Evolutionary conservation across 1,140 invertebrate genomes (phyloP).

Genomic region (Drosophila elegans): DNA sequence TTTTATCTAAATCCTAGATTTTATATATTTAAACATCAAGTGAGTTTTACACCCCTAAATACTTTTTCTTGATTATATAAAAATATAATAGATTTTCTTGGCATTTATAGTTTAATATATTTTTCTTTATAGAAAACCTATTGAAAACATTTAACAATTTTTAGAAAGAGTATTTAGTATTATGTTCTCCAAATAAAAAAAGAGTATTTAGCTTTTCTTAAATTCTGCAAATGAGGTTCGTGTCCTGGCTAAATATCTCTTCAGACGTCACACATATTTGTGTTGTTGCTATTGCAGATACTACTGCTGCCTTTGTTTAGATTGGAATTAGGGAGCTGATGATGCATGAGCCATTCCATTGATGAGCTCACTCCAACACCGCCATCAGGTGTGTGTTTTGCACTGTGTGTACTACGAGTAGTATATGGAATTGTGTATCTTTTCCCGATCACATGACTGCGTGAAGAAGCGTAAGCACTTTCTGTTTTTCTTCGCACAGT

Average conservation of each 20-base stretch:
- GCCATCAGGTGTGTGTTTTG: constrained; percentile 29
- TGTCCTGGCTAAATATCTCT: constrained; percentile 31
- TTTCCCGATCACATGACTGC: constrained; percentile 55
- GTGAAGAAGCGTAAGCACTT: constrained; percentile 18
- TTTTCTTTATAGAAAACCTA: no score
- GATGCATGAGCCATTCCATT: constrained; percentile 53
- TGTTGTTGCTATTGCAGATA: constrained; percentile 27
- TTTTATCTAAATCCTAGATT: no score
- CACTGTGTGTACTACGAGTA: constrained; percentile 30
- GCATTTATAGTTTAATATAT: no score
- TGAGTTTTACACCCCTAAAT: no score
- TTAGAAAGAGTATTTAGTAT: constrained; percentile 9
- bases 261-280: constrained; percentile 38
- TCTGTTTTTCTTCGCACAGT: constrained; percentile 14
- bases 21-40: no score
- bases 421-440: constrained; percentile 55
- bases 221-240: not conserved
- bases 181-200: not conserved
- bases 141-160: no score
- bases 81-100: no score
- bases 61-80: no score
- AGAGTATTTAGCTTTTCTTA: constrained; percentile 3
- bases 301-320: constrained; percentile 28
- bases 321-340: constrained; percentile 33
- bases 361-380: constrained; percentile 59